Conservation (phyloP, 1,140 invertebrate genomes). For the Macrosteles quadrilineatus region DNA sequence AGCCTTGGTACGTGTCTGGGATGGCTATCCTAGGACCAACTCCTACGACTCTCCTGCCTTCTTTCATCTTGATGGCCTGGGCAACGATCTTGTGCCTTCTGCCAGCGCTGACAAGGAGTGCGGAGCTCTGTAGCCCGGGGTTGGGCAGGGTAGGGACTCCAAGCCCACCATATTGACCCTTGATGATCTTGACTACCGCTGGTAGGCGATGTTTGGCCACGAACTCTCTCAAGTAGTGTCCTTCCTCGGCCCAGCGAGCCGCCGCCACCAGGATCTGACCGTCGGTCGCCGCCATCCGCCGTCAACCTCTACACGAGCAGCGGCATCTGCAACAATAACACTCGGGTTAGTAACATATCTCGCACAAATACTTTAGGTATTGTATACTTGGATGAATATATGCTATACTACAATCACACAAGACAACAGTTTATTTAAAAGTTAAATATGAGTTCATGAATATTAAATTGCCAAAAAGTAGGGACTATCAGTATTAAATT, state of each 20-base stretch:
- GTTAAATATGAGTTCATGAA: too few species aligned
- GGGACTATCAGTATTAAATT: too few species aligned
- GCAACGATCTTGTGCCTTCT: constrained; percentile 82
- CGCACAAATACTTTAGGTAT: too few species aligned
- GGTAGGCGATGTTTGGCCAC: constrained; percentile 79
- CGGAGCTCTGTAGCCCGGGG: constrained; percentile 79
- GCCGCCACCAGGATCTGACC: constrained; percentile 81
- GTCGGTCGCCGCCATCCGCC: constrained; percentile 76
- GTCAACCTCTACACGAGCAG: constrained; percentile 15
- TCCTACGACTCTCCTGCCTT: constrained; percentile 72
- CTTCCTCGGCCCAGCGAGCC: constrained; percentile 81
- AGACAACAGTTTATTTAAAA: too few species aligned
- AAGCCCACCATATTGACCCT: constrained; percentile 87
- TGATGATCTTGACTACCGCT: constrained; percentile 84
- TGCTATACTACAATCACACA: too few species aligned
- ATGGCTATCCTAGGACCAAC: constrained; percentile 83
- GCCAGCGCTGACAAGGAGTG: constrained; percentile 79
- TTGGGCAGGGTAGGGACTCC: constrained; percentile 83
- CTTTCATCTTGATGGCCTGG: constrained; percentile 90
- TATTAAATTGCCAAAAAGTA: too few species aligned
- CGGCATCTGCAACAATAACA: constrained; percentile 35
- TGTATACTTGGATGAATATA: too few species aligned
- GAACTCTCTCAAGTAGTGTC: constrained; percentile 76
- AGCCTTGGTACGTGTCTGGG: constrained; percentile 86
- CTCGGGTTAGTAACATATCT: too few species aligned